Percentiles rank a stretch among this genome's conserved stretches.
phyloP scores from a whole-genome alignment of 2,797 vertebrate genomes.

The Hipposideros larvatus region DNA sequence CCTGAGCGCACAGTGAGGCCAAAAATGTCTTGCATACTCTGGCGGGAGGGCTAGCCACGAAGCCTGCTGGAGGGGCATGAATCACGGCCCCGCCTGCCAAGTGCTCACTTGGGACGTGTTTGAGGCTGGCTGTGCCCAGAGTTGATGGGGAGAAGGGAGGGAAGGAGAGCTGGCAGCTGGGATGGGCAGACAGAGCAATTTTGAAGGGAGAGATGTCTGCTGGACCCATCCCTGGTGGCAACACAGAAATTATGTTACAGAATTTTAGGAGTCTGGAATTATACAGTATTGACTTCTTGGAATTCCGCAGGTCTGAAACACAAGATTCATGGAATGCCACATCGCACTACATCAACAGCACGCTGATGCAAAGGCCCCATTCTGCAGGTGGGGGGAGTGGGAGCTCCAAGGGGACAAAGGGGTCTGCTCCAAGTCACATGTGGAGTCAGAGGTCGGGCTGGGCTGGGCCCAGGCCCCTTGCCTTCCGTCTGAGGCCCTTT shows the following conservation, averaged over 20 bases:
- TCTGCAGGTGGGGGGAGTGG: not conserved
- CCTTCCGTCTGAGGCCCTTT: too few species aligned
- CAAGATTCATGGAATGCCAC: not conserved
- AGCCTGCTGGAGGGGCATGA: slow-evolving; percentile 83
- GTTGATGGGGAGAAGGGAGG: not conserved
- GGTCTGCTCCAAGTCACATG: fast-evolving
- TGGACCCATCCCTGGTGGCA: slow-evolving; percentile 51
- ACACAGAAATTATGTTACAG: slow-evolving; percentile 63
- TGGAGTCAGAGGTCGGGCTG: not conserved
- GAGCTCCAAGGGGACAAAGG: not conserved
- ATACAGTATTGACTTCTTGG: not conserved
- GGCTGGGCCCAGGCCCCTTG: not conserved
- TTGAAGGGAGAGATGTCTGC: not conserved
- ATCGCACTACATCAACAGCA: not conserved
- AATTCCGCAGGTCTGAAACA: not conserved
- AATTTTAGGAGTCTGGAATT: slow-evolving; percentile 40
- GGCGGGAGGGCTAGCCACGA: slow-evolving; percentile 79
- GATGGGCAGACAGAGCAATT: slow-evolving; percentile 50
- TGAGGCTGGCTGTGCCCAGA: slow-evolving; percentile 62
- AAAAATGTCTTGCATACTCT: slow-evolving; percentile 85
- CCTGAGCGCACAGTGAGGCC: slow-evolving; percentile 78
- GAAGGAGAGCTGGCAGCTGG: slow-evolving; percentile 35
- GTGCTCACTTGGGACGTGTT: slow-evolving; percentile 67
- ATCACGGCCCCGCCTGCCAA: slow-evolving; percentile 82
- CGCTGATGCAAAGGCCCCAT: fast-evolving